These are phyloP conservation scores for Brotula barbata DNA, from an alignment of 2,797 vertebrate species.

Conservation along the genomic window DNA sequence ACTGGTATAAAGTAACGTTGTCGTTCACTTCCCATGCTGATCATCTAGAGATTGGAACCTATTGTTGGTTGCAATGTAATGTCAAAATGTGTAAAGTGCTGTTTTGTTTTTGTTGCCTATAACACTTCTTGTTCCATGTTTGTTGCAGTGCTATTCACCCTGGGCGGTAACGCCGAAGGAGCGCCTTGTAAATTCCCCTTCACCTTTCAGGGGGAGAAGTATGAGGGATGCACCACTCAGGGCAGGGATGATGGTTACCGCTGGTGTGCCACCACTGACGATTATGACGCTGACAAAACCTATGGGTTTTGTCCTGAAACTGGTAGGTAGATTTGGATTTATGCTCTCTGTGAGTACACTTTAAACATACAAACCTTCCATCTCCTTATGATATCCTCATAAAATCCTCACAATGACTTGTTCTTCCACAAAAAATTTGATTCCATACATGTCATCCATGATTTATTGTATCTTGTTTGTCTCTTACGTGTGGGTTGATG, in stretches of 20 bases:
- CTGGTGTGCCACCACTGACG: slow-evolving; percentile 95
- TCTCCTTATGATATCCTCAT: too few species aligned
- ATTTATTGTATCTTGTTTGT: too few species aligned
- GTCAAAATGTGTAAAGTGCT: background rate
- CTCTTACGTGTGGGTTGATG: too few species aligned
- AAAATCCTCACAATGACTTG: too few species aligned
- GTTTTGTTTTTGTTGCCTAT: background rate
- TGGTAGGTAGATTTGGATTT: slow-evolving; percentile 82
- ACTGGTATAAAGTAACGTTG: too few species aligned
- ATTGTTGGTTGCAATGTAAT: background rate
- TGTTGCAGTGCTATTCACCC: slow-evolving; percentile 89
- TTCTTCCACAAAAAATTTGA: too few species aligned
- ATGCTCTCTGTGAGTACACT: too few species aligned
- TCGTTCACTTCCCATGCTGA: too few species aligned
- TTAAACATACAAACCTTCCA: too few species aligned
- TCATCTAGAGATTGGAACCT: background rate
- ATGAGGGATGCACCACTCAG: slow-evolving; percentile 88
- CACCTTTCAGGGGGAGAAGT: slow-evolving; percentile 88
- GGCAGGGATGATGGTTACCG: slow-evolving; percentile 95
- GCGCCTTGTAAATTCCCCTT: slow-evolving; percentile 96
- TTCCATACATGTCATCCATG: background rate
- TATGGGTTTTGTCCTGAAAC: slow-evolving; percentile 98
- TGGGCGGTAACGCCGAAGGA: slow-evolving; percentile 91
- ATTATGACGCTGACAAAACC: slow-evolving; percentile 90
- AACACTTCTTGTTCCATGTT: slow-evolving; percentile 6